A percentile compares a stretch with the other conserved stretches of the same genome.
Conservation (phyloP, 2,113 vertebrate species). For the Cettia cetti region DNA sequence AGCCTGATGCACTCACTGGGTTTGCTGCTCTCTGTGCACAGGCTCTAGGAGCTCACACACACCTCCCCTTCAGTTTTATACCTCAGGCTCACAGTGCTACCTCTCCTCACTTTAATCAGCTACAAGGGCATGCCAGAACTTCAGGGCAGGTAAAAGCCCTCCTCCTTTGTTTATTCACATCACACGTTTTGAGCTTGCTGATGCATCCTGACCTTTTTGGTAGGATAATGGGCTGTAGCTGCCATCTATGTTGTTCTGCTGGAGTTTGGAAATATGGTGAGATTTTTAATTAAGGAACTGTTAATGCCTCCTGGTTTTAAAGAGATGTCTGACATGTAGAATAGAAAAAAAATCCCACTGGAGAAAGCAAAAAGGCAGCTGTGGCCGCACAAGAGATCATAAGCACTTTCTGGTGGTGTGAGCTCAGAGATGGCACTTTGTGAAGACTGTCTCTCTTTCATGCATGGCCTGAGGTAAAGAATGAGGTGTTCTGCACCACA, state of each 20-base stretch:
- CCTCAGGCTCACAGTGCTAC: neutral
- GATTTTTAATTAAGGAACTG: neutral
- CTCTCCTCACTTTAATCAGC: neutral
- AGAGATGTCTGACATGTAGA: neutral
- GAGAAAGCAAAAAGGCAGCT: neutral
- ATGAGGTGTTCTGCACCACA: neutral
- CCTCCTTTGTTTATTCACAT: neutral
- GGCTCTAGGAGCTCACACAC: neutral
- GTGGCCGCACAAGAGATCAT: neutral
- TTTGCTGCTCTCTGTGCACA: neutral
- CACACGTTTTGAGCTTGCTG: neutral
- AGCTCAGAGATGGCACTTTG: neutral
- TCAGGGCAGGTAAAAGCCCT: neutral
- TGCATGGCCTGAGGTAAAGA: neutral
- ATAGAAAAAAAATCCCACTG: neutral
- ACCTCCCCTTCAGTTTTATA: neutral
- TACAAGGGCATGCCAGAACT: neutral
- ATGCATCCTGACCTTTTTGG: neutral
- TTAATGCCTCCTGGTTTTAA: neutral
- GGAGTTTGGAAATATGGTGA: neutral
- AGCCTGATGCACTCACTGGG: neutral
- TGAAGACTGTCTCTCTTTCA: neutral
- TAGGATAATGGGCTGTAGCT: neutral
- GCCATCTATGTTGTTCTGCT: neutral
- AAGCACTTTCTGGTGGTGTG: neutral